These are phyloP conservation scores for Telenomus remus DNA, from an alignment of 1,140 invertebrate genomes.

Conservation along the genomic window DNA sequence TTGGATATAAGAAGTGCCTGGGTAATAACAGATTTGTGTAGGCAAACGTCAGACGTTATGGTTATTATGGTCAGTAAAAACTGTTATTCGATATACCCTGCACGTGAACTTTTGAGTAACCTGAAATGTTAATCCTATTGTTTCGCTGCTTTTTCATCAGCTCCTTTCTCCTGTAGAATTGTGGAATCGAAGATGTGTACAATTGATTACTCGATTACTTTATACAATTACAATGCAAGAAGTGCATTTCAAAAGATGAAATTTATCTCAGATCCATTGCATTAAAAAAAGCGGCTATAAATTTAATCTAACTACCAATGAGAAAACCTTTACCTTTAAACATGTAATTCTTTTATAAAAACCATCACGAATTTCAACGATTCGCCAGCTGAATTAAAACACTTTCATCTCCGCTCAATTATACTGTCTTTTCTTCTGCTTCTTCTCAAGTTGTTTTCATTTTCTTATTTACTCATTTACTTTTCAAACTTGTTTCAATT, in stretches of 20 bases:
- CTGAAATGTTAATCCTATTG: constrained; percentile 32
- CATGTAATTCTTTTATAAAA: no score
- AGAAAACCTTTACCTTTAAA: no score
- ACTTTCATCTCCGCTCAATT: no score
- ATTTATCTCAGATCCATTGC: constrained; percentile 3
- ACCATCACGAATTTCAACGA: no score
- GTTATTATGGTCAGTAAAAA: constrained; percentile 5
- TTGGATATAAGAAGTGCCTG: not conserved
- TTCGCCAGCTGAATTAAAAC: no score
- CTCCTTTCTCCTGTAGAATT: constrained; percentile 24
- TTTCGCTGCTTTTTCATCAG: constrained; percentile 21
- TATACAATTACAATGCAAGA: constrained; percentile 10
- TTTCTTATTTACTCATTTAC: no score
- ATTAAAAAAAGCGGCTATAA: not conserved
- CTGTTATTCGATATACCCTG: not conserved
- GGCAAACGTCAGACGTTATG: no score
- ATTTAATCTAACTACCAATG: no score
- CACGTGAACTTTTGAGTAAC: constrained; percentile 28
- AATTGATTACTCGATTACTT: constrained; percentile 7
- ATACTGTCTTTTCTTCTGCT: no score
- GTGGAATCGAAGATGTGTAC: constrained; percentile 11
- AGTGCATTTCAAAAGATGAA: constrained; percentile 2
- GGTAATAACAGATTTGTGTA: not conserved
- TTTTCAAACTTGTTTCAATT: no score
- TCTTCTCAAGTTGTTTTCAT: no score